These are phyloP conservation scores for Falco columbarius DNA, from an alignment of 2,797 vertebrate species.

Conservation along the genomic window DNA sequence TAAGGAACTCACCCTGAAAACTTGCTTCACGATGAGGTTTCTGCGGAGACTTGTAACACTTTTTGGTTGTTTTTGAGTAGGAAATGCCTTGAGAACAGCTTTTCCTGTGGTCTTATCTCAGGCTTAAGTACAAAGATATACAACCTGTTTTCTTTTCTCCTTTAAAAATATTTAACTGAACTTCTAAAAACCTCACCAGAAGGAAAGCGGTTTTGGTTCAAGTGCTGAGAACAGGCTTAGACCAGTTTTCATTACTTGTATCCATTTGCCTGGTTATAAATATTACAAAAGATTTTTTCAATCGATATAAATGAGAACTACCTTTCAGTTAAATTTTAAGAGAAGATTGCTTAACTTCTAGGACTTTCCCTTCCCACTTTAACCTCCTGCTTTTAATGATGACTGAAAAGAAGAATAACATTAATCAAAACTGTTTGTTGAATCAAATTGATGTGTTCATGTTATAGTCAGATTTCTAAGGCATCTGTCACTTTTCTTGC, in stretches of 20 bases:
- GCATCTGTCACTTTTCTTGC: neutral
- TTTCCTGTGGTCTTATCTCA: constrained; percentile 60
- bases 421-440: neutral
- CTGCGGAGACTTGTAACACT: neutral
- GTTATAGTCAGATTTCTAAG: neutral
- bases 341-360: neutral
- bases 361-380: neutral
- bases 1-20: neutral
- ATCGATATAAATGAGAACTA: neutral
- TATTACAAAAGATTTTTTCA: neutral
- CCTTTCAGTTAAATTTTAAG: neutral
- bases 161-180: constrained; percentile 25
- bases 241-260: neutral
- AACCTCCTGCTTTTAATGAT: neutral
- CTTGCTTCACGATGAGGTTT: constrained; percentile 2
- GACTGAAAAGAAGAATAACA: neutral
- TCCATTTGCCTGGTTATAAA: neutral
- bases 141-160: constrained; percentile 1
- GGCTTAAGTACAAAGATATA: neutral
- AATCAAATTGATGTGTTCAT: neutral
- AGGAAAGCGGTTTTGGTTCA: neutral
- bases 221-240: neutral
- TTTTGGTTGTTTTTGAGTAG: constrained; percentile 7
- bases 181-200: neutral
- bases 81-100: constrained; percentile 30